Base-by-base conservation (phyloP, 2,113 vertebrate genomes). In the Typhlomys cinereus region DNA sequence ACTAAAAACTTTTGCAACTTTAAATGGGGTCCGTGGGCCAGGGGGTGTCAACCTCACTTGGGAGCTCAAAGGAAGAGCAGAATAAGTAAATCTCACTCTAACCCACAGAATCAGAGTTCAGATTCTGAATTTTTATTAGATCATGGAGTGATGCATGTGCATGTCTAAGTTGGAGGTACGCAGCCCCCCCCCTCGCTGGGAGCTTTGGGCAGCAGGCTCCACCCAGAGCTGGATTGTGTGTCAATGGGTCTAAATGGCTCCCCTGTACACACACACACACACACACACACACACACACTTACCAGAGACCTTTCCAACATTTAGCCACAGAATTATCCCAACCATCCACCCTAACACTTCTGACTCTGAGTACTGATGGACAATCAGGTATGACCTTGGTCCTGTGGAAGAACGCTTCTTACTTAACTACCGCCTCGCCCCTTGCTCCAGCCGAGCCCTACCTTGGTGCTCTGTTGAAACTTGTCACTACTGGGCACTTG, bases 301-400 rank as follows among this genome's bases (percentile, higher is more conserved):
- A 62, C 69, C 62, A 23, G 57, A 34, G 23, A 12, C 36, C 29
- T 36, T 10, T 50, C 21, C 0, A 0, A 6, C 14, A 7, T 54
- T 64, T 70, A 74, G 73, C 14, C 44, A 31, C 20, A 34, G 54
- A 61, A 20, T 39, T 12, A n/a, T 13, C 21, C 67, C 64, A 52
- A 64, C 0, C 0, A 3, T 3, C 80, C 36, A n/a, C 13, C 6
- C 36, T 17, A 61, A 8, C 21, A 1, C 36, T 46, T 14, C 10
- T 2, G 50, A 64, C 52, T 27, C 62, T 62, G 48, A 74, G 21
- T 25, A 5, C 75, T 1, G 66, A 67, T 10, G 48, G 50, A 29
- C 11, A 3, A 44, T 23, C n/a, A 27, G 11, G 7, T 57, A 34
- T 7, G 44, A 31, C 52, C 44, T 54, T 61, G 71, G 34, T 48